Conservation (phyloP, 2,888 invertebrate species). For the Agrenia bidenticulata region DNA sequence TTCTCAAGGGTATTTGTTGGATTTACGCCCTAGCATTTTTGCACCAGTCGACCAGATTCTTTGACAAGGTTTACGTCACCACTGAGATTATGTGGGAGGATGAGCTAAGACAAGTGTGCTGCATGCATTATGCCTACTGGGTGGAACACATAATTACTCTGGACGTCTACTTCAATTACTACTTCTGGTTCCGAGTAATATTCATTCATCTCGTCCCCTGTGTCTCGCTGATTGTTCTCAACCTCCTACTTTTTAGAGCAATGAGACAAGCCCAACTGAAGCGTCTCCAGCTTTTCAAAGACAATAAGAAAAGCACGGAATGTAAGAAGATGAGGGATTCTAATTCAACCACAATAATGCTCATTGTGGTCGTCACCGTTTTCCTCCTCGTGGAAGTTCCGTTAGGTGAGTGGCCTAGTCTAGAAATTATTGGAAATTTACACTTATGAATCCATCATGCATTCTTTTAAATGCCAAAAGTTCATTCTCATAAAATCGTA, state of each 20-base stretch:
- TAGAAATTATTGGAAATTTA: no score
- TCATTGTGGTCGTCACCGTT: conserved; percentile 82
- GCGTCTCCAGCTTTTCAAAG: conserved; percentile 72
- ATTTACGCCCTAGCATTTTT: conserved; percentile 76
- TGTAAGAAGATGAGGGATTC: conserved; percentile 75
- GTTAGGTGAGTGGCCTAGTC: no score
- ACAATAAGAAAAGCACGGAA: conserved; percentile 70
- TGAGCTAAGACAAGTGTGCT: conserved; percentile 54
- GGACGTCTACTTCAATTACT: conserved; percentile 77
- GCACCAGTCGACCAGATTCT: conserved; percentile 79
- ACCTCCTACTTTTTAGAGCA: conserved; percentile 80
- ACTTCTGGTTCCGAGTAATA: conserved; percentile 81
- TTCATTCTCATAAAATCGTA: no score
- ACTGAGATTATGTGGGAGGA: conserved; percentile 70
- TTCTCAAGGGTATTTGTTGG: conserved; percentile 45
- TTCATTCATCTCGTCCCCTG: conserved; percentile 92
- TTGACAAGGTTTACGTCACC: conserved; percentile 68
- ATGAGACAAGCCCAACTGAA: conserved; percentile 80
- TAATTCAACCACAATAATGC: conserved; percentile 83
- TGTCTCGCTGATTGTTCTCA: conserved; percentile 81
- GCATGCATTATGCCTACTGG: conserved; percentile 65
- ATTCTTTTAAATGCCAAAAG: no score
- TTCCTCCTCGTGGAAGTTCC: conserved; percentile 82
- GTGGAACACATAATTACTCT: conserved; percentile 66
- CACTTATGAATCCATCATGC: no score